These are phyloP conservation scores for Patagioenas fasciata DNA, from an alignment of 2,113 vertebrate species.

Conservation along the genomic window DNA sequence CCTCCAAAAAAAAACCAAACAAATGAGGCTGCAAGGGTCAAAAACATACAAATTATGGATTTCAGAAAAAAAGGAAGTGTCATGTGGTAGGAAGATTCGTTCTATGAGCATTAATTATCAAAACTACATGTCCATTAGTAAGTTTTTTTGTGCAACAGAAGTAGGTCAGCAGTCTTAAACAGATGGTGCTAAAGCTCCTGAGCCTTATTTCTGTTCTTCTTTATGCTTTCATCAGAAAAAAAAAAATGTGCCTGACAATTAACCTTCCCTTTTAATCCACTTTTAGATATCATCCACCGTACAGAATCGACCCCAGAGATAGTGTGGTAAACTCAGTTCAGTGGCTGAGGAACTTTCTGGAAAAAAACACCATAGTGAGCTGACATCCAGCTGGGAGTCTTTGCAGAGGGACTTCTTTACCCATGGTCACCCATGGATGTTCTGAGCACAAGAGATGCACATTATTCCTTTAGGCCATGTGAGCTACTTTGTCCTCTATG, in stretches of 20 bases:
- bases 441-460: background rate
- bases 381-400: background rate
- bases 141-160: background rate
- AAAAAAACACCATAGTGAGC: background rate
- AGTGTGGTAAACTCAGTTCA: background rate
- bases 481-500: background rate
- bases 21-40: rapidly evolving
- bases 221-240: background rate
- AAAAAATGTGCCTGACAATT: background rate
- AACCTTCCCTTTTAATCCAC: background rate
- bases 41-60: background rate
- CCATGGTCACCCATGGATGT: rapidly evolving
- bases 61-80: background rate
- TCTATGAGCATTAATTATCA: background rate
- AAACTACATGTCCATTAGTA: background rate
- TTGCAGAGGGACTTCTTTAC: background rate
- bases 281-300: background rate
- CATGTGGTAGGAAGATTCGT: background rate
- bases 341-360: background rate
- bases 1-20: background rate
- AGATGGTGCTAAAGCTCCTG: background rate
- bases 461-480: background rate
- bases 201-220: background rate
- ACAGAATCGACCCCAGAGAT: background rate
- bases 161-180: background rate